Base-by-base conservation (phyloP, 35 echinoderm and acorn worm species). In the Hemicentrotus pulcherrimus region DNA sequence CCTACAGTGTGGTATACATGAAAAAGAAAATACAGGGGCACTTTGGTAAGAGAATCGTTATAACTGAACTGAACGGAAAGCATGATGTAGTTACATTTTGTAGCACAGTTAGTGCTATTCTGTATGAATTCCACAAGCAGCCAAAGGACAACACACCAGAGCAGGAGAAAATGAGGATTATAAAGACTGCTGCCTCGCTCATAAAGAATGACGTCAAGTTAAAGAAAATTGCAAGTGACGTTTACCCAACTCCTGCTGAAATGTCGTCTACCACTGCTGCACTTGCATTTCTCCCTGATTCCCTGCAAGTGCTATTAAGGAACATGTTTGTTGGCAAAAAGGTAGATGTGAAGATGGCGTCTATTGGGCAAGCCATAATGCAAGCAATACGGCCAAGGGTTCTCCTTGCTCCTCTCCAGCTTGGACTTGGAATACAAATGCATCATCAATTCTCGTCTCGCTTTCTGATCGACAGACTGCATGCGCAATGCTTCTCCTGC, bases 361-460 rank as follows among this genome's bases (percentile, higher is more conserved):
- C 86, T 24, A 86, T 86, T 24, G 97, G 97, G 55, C 96, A 98
- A 92, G 96, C 97, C 46, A 92, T 98, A 0, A 98, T 98, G 50
- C 96, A 96, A 95, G 96, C 96, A 31, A 86, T 88, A 5, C 47
- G 96, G 28, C 96, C 97, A 65, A 91, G 86, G 94, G 94, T 95
- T 9, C 16, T 96, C 86, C 46, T 98, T 22, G 96, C 96, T 0
- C 97, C 97, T 91, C 71, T 97, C 8, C 97, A 97, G 47, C 13
- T 98, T 94, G 97, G 95, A 86, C 92, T 96, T 31, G 94, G 94
- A 60, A 50, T 97, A 16, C 95, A 97, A 47, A 47, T 97, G 86
- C 97, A 97, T 60, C 97, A 96, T 32, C 97, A 96, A 41, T 97
- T 96, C 89, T 92, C 50, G 30, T 96, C 95, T 45, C 7, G 47